phyloP scores from a whole-genome alignment of 2,888 invertebrate species.

The Cerastoderma edule region DNA sequence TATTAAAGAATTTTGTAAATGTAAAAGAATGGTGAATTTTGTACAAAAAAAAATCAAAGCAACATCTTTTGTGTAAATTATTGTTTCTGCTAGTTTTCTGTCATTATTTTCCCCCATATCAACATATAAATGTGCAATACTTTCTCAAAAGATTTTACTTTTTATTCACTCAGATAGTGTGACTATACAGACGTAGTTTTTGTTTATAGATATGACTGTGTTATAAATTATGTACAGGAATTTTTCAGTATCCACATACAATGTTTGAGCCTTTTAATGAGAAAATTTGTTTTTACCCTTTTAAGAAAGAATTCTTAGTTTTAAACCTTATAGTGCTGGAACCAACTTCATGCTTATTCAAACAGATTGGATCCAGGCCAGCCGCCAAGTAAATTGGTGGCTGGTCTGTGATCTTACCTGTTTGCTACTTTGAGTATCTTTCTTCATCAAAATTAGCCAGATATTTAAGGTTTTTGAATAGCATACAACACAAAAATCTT shows the following conservation, averaged over 20 bases:
- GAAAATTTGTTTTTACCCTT: not conserved
- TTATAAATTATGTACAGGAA: constrained; percentile 1
- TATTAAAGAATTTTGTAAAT: not conserved
- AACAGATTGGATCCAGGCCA: no score
- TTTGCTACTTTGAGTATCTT: no score
- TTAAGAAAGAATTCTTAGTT: not conserved
- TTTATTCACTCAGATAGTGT: constrained; percentile 21
- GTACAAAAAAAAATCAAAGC: constrained; percentile 15
- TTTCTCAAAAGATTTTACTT: constrained; percentile 25
- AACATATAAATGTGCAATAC: constrained; percentile 34
- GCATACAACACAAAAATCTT: no score
- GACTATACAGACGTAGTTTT: not conserved
- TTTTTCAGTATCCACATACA: not conserved
- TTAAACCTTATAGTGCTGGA: not conserved
- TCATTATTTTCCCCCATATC: constrained; percentile 19
- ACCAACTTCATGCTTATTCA: no score
- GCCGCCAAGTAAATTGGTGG: no score
- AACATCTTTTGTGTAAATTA: constrained; percentile 14
- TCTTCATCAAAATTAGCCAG: no score
- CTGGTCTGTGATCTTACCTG: no score
- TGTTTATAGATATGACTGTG: constrained; percentile 2
- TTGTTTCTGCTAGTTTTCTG: constrained; percentile 1
- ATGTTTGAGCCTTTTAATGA: not conserved
- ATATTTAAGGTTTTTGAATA: no score
- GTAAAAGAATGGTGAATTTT: constrained; percentile 8